Base-by-base conservation (phyloP, 2,113 vertebrate species). In the Poeciliopsis prolifica region DNA sequence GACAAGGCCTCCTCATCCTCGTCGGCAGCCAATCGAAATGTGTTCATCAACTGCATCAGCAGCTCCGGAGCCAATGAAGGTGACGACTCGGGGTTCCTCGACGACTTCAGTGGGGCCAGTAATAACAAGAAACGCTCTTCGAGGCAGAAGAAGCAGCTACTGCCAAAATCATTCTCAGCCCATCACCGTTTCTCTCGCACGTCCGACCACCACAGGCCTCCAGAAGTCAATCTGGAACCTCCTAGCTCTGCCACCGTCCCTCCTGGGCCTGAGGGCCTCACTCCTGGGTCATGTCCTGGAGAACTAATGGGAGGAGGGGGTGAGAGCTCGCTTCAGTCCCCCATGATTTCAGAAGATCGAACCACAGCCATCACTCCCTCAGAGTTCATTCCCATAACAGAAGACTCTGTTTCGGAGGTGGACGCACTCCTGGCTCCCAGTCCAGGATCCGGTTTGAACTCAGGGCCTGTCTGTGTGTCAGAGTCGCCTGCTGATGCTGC, bases 11-110 rank as follows among this genome's bases (percentile, higher is more conserved):
- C 91, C 3, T 89, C 89, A 2, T 93, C 91, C 3, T 89, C 89
- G 1, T 93, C 91, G 22, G 61, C 86, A 22, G 6, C 90, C 86
- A 98, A 97, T 87, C 97, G 97, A 68, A 98, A 95, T 17, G 95
- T 98, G 61, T 99, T 99, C 61, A 99, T 97, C 79, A 98, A 99
- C 82, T 99, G 98, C 83, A 96, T 99, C 80, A 96, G 96, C 82
- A 95, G 97, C 91, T 97, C 97, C 3, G 95, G 95, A 48, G 95
- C 94, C 73, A 97, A 96, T 8, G 97, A 99, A 67, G 95, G 95
- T 0, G 98, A 99, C 3, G 98, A 99, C 86, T 99, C 98, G 0
- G 98, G 98, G 29, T 98, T 97, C 85, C 91, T 95, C 0, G 98
- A 99, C 65, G 97, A 98, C 70, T 96, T 93, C 78, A 95, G 92